Conservation (phyloP, 2,888 invertebrate genomes). For the Tinea pellionella region DNA sequence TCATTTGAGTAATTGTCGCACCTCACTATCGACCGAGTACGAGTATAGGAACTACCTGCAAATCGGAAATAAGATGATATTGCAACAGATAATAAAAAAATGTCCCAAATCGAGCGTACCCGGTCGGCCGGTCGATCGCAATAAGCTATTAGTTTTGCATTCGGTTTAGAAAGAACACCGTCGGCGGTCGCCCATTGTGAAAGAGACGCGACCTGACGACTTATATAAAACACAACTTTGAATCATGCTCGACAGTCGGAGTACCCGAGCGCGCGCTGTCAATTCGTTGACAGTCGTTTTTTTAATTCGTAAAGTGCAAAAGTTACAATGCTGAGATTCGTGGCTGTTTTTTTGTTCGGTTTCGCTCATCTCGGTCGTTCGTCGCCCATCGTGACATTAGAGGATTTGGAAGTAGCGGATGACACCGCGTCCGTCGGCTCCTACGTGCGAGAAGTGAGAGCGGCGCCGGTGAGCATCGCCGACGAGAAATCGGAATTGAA, state of each 20-base stretch:
- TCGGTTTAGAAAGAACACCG: conserved; percentile 4
- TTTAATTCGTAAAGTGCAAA: not conserved
- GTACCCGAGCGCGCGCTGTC: conserved; percentile 25
- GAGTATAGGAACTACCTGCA: not conserved
- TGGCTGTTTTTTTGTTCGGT: not conserved
- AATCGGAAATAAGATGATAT: conserved; percentile 16
- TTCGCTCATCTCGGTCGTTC: not conserved
- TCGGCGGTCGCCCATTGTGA: conserved; percentile 32
- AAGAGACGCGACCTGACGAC: conserved; percentile 43
- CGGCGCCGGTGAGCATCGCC: conserved; percentile 56
- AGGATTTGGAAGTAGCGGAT: conserved; percentile 28
- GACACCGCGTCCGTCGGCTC: conserved; percentile 70
- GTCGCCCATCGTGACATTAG: not conserved
- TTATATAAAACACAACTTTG: conserved; percentile 57
- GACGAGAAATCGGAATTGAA: too few relatives aligned
- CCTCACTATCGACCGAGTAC: too few relatives aligned
- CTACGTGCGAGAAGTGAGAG: conserved; percentile 67
- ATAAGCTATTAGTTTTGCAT: not conserved
- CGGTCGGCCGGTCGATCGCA: not conserved
- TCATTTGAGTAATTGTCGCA: too few relatives aligned
- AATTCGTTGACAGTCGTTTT: not conserved
- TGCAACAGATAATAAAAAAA: conserved; percentile 6
- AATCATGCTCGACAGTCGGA: conserved; percentile 35
- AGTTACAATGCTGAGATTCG: not conserved
- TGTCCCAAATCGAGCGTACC: not conserved